Evolutionary conservation across 2,113 vertebrate genomes (phyloP), one percentile per base, ranked within the genome.

Genomic region (Tretioscincus oriximinensis): DNA sequence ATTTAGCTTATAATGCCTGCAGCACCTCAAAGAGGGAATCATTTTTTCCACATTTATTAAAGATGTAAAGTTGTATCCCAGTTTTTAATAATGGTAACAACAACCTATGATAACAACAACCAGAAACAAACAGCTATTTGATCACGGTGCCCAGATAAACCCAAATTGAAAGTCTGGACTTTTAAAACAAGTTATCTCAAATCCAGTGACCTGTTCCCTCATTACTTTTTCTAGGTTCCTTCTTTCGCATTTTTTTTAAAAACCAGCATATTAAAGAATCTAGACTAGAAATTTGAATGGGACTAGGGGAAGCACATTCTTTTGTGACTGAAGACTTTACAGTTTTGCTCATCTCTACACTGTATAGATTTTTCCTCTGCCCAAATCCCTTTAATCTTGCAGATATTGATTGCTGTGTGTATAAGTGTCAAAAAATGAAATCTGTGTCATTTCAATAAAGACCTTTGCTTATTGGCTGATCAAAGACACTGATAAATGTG

Each of bases 401-500:
- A 80, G 73, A 73, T 88, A 90, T 78, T 84, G 49, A 70, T 87
- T 16, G 24, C 18, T 24, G 47, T 41, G 58, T 35, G 29, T 4
- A 31, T n/a, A 24, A 24, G 20, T 65, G 86, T 63, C 35, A 78
- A 78, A 58, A 58, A 58, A 84, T 84, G 82, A 83, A 81, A 85
- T 83, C 79, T 1, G 0, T 87, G 81, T 63, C 81, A 72, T 81
- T 88, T 87, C 83, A 88, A 91, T 87, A 82, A 80, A 85, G 88
- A 77, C 58, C 79, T 80, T 71, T 90, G 72, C 85, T 88, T 85
- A 76, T 81, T 86, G 84, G 82, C 22, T 87, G 92, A 93, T 92
- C 91, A 93, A 92, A 92, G 89, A 49, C 73, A 85, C 80, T 82
- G 81, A 81, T 85, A 29, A 41, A 66, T 90, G 87, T 90, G 84